Percentiles rank a stretch among this genome's conserved stretches.
Conservation (phyloP, 2,113 vertebrate species). For the Tragelaphus strepsiceros region DNA sequence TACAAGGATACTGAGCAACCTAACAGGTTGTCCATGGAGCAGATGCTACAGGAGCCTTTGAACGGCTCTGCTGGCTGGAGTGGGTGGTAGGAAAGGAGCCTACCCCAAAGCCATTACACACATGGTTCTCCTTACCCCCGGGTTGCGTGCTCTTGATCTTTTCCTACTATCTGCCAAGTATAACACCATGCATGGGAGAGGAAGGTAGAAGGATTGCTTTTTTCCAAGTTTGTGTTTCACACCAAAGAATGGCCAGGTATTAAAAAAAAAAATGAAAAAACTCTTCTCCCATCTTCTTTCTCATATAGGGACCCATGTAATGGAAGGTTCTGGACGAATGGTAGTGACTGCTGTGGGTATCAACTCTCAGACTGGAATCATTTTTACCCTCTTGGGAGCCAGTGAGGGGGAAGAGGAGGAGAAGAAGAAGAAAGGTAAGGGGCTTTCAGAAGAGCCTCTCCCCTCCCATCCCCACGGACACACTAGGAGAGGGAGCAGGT, state of each 20-base stretch:
- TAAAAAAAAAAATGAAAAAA: background rate
- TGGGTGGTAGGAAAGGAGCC: too few relatives aligned
- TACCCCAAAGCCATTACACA: background rate
- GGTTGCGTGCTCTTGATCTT: background rate
- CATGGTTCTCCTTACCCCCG: background rate
- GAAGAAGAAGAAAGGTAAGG: conserved; percentile 97
- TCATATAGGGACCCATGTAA: conserved; percentile 92
- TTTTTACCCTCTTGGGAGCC: conserved; percentile 94
- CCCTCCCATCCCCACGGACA: background rate
- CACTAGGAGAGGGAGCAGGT: background rate
- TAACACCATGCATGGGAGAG: background rate
- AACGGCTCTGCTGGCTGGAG: background rate
- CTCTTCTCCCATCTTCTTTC: background rate
- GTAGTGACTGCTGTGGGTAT: conserved; percentile 93
- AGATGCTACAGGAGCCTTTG: background rate
- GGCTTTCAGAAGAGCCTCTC: background rate
- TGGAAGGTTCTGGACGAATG: conserved; percentile 98
- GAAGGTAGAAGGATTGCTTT: background rate
- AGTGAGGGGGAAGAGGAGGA: conserved; percentile 89
- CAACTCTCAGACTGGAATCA: conserved; percentile 98
- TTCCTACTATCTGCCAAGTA: background rate
- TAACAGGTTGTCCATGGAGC: background rate
- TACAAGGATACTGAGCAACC: background rate
- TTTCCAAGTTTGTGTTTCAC: background rate
- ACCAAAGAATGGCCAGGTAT: background rate